These are phyloP conservation scores for Alectura lathami DNA, from an alignment of 2,113 vertebrate species.

Conservation along the genomic window DNA sequence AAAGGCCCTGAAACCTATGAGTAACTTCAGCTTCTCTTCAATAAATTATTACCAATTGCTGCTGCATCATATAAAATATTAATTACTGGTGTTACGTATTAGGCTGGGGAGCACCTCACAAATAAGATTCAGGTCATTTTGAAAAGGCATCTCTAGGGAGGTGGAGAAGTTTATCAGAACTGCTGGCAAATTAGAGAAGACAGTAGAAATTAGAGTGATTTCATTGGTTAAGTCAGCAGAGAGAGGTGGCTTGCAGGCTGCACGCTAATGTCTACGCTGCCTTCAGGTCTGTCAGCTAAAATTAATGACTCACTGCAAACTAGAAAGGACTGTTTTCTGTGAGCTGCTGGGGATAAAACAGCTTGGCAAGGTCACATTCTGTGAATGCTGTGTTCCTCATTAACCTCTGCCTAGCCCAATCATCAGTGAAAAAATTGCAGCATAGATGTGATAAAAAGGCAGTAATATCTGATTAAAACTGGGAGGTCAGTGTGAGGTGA, in stretches of 20 bases:
- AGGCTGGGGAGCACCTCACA: not conserved
- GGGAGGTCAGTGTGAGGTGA: not conserved
- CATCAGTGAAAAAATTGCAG: constrained; percentile 30
- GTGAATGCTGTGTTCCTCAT: constrained; percentile 17
- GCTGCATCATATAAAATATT: constrained; percentile 52
- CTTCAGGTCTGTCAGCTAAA: constrained; percentile 73
- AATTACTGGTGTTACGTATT: constrained; percentile 26
- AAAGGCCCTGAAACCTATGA: not conserved
- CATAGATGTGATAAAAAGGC: not conserved
- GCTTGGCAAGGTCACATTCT: constrained; percentile 58
- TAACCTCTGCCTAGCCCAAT: constrained; percentile 46
- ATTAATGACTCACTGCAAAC: constrained; percentile 66
- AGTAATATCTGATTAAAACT: not conserved
- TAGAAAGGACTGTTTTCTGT: constrained; percentile 52
- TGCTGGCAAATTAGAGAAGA: constrained; percentile 63
- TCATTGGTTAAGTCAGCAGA: constrained; percentile 62
- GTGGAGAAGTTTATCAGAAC: not conserved
- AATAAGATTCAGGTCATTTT: constrained; percentile 24
- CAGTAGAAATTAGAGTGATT: constrained; percentile 61
- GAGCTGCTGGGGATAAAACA: constrained; percentile 45
- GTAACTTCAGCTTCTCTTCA: constrained; percentile 35
- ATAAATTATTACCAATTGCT: constrained; percentile 49
- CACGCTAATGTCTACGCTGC: constrained; percentile 14
- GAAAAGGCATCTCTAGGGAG: constrained; percentile 16
- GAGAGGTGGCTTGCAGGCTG: constrained; percentile 55